Evolutionary conservation across 2,888 invertebrate genomes (phyloP).

Genomic region (Scrobipalpa atriplicella): DNA sequence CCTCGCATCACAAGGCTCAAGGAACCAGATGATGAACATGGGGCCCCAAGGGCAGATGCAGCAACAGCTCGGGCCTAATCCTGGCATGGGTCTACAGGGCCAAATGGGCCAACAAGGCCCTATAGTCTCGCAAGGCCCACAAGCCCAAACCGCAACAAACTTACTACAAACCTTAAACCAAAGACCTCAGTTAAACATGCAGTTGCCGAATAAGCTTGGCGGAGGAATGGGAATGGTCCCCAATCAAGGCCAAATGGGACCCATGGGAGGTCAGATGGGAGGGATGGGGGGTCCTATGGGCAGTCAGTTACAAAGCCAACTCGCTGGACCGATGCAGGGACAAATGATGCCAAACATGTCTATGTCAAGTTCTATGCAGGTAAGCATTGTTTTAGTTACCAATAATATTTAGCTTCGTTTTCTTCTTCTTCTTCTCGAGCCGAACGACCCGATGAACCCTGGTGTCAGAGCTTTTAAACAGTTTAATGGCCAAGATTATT

Average conservation of each 20-base stretch:
- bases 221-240: conserved; percentile 80
- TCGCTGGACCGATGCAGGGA: conserved; percentile 69
- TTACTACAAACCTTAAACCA: conserved; percentile 90
- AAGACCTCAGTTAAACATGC: conserved; percentile 83
- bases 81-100: conserved; percentile 70
- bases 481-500: no score
- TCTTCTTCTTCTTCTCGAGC: no score
- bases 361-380: conserved; percentile 69
- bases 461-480: no score
- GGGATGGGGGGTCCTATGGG: conserved; percentile 76
- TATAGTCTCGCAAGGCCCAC: conserved; percentile 77
- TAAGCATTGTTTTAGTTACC: conserved; percentile 29
- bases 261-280: conserved; percentile 72
- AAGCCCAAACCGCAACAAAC: conserved; percentile 84
- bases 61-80: conserved; percentile 68
- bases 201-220: conserved; percentile 82
- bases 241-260: conserved; percentile 81
- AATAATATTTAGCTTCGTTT: no score
- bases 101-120: conserved; percentile 75
- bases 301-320: conserved; percentile 72
- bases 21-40: conserved; percentile 82
- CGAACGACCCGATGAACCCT: no score
- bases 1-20: conserved; percentile 88
- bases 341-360: conserved; percentile 79
- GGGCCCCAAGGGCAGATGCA: conserved; percentile 82